Percentiles rank a stretch among this genome's conserved stretches.
Conservation (phyloP, 1,140 invertebrate species). For the Calephelis nemesis region DNA sequence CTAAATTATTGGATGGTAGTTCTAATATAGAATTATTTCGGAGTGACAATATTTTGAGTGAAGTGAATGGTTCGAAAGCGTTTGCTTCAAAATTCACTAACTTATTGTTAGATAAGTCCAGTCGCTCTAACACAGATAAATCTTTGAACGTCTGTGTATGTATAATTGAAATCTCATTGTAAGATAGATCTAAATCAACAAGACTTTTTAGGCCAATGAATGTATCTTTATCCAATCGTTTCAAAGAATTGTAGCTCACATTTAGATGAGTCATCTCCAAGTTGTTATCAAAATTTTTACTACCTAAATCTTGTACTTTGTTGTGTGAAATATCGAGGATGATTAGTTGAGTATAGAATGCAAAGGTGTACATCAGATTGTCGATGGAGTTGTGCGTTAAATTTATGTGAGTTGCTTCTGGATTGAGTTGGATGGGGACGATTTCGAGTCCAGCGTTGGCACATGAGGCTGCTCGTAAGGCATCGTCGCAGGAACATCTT, state of each 20-base stretch:
- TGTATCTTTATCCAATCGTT: conserved; percentile 85
- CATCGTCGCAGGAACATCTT: conserved; percentile 90
- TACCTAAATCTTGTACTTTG: conserved; percentile 86
- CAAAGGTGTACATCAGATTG: conserved; percentile 85
- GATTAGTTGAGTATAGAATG: conserved; percentile 88
- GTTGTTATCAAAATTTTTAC: conserved; percentile 89
- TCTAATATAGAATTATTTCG: conserved; percentile 89
- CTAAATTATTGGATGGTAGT: conserved; percentile 84
- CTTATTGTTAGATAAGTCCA: conserved; percentile 89
- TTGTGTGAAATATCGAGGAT: conserved; percentile 90
- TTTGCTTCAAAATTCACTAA: conserved; percentile 85
- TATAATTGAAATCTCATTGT: conserved; percentile 88
- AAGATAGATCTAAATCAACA: conserved; percentile 84
- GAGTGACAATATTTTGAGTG: conserved; percentile 84
- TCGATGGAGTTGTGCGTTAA: conserved; percentile 87
- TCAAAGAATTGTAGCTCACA: conserved; percentile 87
- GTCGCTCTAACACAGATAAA: conserved; percentile 83
- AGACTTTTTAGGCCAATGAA: conserved; percentile 87
- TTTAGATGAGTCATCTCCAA: conserved; percentile 85
- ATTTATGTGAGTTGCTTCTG: conserved; percentile 88
- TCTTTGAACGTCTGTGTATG: conserved; percentile 86
- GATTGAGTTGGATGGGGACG: conserved; percentile 92
- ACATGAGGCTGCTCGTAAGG: conserved; percentile 85
- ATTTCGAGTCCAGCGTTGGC: conserved; percentile 88
- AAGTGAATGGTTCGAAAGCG: conserved; percentile 85